Conservation (phyloP, 2,797 vertebrate genomes). For the Nothura maculosa region DNA sequence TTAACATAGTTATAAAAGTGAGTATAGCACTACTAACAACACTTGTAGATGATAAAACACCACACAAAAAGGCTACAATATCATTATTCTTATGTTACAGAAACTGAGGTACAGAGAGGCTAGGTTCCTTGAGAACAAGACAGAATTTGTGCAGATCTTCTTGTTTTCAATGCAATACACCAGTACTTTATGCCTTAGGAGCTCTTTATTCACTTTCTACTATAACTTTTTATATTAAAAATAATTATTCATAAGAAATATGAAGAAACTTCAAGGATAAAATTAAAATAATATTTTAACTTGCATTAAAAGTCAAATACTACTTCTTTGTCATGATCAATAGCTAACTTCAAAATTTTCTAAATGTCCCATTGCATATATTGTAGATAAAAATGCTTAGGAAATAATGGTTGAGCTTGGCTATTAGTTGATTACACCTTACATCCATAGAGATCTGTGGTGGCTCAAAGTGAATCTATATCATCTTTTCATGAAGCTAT, state of each 20-base stretch:
- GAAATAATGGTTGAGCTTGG: neutral
- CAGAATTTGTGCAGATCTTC: neutral
- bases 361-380: accelerated
- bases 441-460: neutral
- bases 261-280: neutral
- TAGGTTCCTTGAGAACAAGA: neutral
- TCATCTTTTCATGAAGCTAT: neutral
- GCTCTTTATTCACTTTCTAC: neutral
- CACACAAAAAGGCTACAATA: neutral
- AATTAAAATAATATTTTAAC: neutral
- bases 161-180: neutral
- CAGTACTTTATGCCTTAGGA: neutral
- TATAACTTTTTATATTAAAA: neutral
- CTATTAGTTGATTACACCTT: neutral
- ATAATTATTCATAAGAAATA: neutral
- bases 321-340: neutral
- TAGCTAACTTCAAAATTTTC: neutral
- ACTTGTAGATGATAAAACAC: neutral
- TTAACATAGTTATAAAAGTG: neutral
- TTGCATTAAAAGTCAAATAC: neutral
- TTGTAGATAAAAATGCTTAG: neutral
- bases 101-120: neutral
- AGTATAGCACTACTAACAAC: neutral
- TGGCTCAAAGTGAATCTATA: neutral
- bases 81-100: neutral